phyloP scores from a whole-genome alignment of 2,797 vertebrate species.

The Loris lydekkerianus region DNA sequence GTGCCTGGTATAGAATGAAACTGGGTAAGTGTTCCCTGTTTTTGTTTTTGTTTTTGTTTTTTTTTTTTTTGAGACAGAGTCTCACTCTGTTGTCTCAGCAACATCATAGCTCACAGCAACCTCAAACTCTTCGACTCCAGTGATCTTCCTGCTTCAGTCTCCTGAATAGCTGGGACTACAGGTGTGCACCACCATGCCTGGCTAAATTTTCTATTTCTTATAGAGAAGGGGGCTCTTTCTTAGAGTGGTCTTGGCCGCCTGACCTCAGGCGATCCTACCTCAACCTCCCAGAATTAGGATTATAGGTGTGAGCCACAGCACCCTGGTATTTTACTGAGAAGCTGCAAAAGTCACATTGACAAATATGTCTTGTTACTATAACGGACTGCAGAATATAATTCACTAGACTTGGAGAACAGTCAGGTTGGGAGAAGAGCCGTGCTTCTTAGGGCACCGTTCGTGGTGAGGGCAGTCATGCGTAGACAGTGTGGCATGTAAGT shows the following conservation, averaged over 20 bases:
- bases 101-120: background rate
- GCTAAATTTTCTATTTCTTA: background rate
- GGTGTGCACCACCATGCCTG: background rate
- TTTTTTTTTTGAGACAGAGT: background rate
- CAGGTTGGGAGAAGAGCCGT: background rate
- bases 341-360: background rate
- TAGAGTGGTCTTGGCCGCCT: background rate
- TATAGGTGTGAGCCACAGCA: background rate
- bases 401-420: background rate
- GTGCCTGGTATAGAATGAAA: background rate
- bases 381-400: background rate
- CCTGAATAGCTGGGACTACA: background rate
- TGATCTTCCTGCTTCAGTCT: background rate
- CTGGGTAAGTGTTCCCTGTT: background rate
- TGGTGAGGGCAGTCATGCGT: background rate
- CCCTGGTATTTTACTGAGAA: background rate
- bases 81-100: background rate
- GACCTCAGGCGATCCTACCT: background rate
- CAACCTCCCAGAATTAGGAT: background rate
- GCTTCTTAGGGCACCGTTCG: background rate
- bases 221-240: background rate
- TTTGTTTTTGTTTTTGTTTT: too few species aligned
- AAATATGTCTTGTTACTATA: background rate
- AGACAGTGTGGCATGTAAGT: background rate
- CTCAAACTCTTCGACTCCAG: background rate